A percentile compares a stretch with the other conserved stretches of the same genome.
Evolutionary conservation across 2,888 invertebrate genomes (phyloP).

Genomic region (Myopa tessellatipennis): DNA sequence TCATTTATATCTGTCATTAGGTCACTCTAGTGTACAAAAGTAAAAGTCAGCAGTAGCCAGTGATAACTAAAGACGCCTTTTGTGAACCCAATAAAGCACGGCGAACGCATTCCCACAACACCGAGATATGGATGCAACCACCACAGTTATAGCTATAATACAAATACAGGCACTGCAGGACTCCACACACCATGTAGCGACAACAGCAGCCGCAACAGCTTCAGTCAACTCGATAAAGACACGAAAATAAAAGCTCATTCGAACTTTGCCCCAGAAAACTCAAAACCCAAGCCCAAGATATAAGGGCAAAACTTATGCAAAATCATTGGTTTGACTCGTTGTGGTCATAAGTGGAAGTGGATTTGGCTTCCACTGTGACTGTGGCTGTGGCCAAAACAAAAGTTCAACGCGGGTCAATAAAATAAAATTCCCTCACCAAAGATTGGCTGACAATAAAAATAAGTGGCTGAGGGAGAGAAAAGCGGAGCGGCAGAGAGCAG

Average conservation of each 20-base stretch:
- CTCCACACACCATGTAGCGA: background rate
- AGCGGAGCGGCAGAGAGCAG: background rate
- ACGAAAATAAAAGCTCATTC: slow-evolving; percentile 24
- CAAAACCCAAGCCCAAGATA: background rate
- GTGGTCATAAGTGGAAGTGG: slow-evolving; percentile 7
- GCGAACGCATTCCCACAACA: too few species aligned
- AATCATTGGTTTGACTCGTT: slow-evolving; percentile 9
- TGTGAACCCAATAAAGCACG: background rate
- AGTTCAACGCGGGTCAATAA: slow-evolving; percentile 31
- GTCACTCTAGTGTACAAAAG: background rate
- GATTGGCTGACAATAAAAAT: slow-evolving; percentile 16
- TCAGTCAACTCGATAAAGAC: slow-evolving; percentile 8
- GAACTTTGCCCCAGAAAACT: slow-evolving; percentile 27
- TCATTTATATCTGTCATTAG: slow-evolving; percentile 6
- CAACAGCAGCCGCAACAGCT: background rate
- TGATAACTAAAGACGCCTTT: background rate
- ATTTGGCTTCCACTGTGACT: background rate
- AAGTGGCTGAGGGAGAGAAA: background rate
- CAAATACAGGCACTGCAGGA: too few species aligned
- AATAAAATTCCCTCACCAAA: slow-evolving; percentile 15
- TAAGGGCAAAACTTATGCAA: slow-evolving; percentile 19
- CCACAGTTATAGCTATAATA: background rate
- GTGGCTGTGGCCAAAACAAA: background rate
- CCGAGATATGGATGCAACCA: too few species aligned
- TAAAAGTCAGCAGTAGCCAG: slow-evolving; percentile 16